Conservation (phyloP, 2,113 vertebrate species). For the Atrichornis clamosus region DNA sequence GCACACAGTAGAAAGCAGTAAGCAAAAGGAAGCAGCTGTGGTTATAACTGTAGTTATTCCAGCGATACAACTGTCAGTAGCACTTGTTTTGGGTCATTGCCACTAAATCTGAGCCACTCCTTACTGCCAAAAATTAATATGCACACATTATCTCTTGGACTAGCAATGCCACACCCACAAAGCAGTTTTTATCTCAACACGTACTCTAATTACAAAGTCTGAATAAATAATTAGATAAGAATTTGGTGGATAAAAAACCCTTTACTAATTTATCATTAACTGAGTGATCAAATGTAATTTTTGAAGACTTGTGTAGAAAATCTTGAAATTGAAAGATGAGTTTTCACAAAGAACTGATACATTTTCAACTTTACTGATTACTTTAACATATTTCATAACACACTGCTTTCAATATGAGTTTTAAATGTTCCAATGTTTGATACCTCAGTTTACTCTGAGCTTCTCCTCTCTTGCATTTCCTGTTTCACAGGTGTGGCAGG, state of each 20-base stretch:
- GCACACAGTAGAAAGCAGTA: neutral
- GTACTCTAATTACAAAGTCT: neutral
- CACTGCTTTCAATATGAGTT: neutral
- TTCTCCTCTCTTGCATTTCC: constrained; percentile 52
- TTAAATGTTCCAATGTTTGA: neutral
- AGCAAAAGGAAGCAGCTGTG: neutral
- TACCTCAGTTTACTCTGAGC: constrained; percentile 70
- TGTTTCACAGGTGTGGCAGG: constrained; percentile 64
- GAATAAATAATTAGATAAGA: neutral
- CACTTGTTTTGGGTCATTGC: neutral
- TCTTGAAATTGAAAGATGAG: neutral
- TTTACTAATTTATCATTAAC: neutral
- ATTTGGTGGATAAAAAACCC: neutral
- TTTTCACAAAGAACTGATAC: neutral
- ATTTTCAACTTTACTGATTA: neutral
- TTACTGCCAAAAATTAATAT: neutral
- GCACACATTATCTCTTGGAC: neutral
- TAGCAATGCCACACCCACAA: neutral
- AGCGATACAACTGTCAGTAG: neutral
- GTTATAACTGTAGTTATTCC: neutral
- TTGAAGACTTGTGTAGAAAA: neutral
- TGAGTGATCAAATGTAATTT: neutral
- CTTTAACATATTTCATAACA: neutral
- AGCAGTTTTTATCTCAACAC: neutral
- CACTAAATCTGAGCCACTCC: neutral